Base-by-base conservation (phyloP, 2,888 invertebrate species). In the Himalopsyche japonica region DNA sequence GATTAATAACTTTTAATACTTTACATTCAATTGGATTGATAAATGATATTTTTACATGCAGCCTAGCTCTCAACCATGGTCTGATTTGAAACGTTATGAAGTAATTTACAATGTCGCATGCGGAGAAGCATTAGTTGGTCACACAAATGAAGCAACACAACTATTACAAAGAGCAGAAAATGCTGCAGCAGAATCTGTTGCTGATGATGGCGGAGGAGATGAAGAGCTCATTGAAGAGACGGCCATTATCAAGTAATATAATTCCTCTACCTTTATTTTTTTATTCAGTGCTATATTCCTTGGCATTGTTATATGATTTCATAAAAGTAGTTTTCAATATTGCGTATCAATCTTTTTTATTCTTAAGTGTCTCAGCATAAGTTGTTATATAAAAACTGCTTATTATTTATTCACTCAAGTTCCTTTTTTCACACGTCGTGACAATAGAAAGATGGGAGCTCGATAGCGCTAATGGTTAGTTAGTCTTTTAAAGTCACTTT, bases 221-320 rank as follows among this genome's bases (percentile, higher is more conserved):
- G 98, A 98, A 82, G 99, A 99, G 89, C 96, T 99, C n/a, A 95
- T 96, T 86, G 96, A 97, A 87, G 99, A 99, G 90, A 92, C 98
- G 83, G 97, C 96, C 76, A 95, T 98, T 83, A 98, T 99, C 86
- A 94, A 95, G 95, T 95, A 89, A 87, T 88, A 87, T 34, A 18
- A n/a, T 81, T 20, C 10, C 37, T 37, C 10, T 37, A 8, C 8
- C 7, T 37, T 37, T 37, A 0, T 10, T 8, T 34, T 37, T 81
- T 18, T 27, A 12, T n/a, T 15, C 1, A 49, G 24, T 49, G 6
- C 24, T 30, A 4, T 24, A 48, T 43, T 79, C 20, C 20, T 43
- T 47, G 10, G 3, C 15, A 43, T 49, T 76, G 24, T 10, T 24
- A 81, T 81, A 15, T n/a, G 3, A 10, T 32, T n/a, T 32, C 6